Evolutionary conservation across 2,113 vertebrate species (phyloP).

Genomic region (Synchiropus splendidus): DNA sequence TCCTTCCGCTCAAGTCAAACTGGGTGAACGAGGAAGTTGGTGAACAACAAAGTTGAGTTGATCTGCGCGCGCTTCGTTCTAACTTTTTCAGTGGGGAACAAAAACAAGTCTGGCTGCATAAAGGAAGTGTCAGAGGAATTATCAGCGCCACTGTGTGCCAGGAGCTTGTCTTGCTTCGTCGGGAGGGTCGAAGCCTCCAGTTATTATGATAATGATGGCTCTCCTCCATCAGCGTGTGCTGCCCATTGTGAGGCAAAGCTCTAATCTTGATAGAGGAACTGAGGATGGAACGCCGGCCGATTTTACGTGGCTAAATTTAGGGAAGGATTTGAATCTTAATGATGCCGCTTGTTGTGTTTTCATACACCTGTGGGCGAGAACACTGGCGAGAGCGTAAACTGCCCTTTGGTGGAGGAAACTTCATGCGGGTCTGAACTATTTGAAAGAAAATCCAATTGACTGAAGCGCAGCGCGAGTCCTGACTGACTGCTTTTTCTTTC

Average conservation of each 20-base stretch:
- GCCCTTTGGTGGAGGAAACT: slow-evolving; percentile 1
- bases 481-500: slow-evolving; percentile 3
- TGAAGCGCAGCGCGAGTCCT: not conserved
- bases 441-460: not conserved
- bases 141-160: slow-evolving; percentile 1
- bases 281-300: slow-evolving; percentile 15
- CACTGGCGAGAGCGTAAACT: slow-evolving; percentile 6
- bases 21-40: too few species aligned
- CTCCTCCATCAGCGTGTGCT: slow-evolving; percentile 15
- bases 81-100: too few species aligned
- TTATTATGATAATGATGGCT: slow-evolving; percentile 28
- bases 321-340: slow-evolving; percentile 29
- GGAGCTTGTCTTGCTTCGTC: slow-evolving; percentile 11
- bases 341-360: slow-evolving; percentile 14
- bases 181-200: slow-evolving; percentile 1
- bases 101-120: too few species aligned
- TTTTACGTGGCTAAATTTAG: slow-evolving; percentile 33
- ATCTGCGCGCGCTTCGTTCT: too few species aligned
- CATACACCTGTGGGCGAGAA: slow-evolving; percentile 15
- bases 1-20: too few species aligned
- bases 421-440: not conserved
- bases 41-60: too few species aligned
- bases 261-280: slow-evolving; percentile 14
- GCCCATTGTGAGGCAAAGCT: slow-evolving; percentile 23
- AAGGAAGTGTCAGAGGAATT: too few species aligned